Percentiles rank a stretch among this genome's conserved stretches.
phyloP scores from a whole-genome alignment of 1,140 invertebrate species.

The Paralvinella palmiformis region DNA sequence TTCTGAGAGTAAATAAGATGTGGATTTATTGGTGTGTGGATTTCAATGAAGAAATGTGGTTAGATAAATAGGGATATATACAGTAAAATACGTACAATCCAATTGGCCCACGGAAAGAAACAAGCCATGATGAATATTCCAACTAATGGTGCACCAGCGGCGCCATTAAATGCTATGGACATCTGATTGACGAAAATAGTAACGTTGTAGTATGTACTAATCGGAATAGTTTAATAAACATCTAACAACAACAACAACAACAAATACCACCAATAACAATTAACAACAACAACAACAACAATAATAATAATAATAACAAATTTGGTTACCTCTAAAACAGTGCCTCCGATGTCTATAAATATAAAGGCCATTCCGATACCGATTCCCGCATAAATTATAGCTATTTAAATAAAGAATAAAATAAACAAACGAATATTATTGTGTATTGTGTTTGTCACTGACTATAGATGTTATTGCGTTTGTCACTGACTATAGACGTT shows the following conservation, averaged over 20 bases:
- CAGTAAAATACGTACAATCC: constrained; percentile 28
- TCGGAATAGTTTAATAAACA: not conserved
- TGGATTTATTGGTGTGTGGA: not conserved
- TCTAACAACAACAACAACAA: too few species aligned
- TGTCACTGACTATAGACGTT: too few species aligned
- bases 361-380: constrained; percentile 10
- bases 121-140: constrained; percentile 35
- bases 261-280: too few species aligned
- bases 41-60: not conserved
- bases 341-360: constrained; percentile 1
- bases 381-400: not conserved
- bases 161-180: constrained; percentile 31
- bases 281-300: too few species aligned
- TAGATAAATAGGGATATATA: not conserved
- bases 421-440: too few species aligned
- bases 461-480: too few species aligned
- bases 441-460: too few species aligned
- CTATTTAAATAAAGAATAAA: too few species aligned
- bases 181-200: constrained; percentile 11
- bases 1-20: not conserved
- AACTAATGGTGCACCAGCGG: constrained; percentile 32
- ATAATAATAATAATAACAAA: too few species aligned
- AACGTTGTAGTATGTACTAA: not conserved
- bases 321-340: constrained; percentile 12
- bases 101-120: constrained; percentile 31